Evolutionary conservation across 2,888 invertebrate genomes (phyloP).

Genomic region (Hyppa rectilinea): DNA sequence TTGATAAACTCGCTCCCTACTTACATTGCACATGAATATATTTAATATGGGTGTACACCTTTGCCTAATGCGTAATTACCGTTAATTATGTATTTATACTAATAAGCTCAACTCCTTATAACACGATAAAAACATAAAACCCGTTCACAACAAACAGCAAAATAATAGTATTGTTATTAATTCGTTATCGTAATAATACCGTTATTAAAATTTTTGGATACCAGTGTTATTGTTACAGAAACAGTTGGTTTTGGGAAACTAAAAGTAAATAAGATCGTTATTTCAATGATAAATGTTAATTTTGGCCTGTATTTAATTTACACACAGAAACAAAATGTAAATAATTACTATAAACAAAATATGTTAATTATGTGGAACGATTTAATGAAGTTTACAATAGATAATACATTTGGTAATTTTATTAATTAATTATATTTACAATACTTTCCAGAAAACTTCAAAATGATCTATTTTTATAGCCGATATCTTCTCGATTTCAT

Average conservation of each 20-base stretch:
- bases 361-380: neutral
- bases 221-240: neutral
- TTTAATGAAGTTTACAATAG: neutral
- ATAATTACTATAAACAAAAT: neutral
- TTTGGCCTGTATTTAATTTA: neutral
- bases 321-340: neutral
- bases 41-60: too few relatives aligned
- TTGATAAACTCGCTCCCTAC: too few relatives aligned
- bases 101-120: neutral
- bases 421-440: slow-evolving; percentile 2
- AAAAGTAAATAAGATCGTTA: neutral
- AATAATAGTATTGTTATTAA: neutral
- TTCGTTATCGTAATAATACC: slow-evolving; percentile 14
- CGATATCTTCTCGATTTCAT: slow-evolving; percentile 47
- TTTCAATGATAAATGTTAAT: neutral
- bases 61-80: too few relatives aligned
- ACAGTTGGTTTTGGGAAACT: slow-evolving; percentile 3
- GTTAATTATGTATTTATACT: too few relatives aligned
- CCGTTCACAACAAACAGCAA: neutral
- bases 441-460: slow-evolving; percentile 7
- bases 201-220: neutral
- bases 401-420: neutral
- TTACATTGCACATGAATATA: too few relatives aligned
- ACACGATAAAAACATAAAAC: neutral
- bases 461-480: neutral